Evolutionary conservation across 2,113 vertebrate genomes (phyloP).

Genomic region (Pycnonotus jocosus): DNA sequence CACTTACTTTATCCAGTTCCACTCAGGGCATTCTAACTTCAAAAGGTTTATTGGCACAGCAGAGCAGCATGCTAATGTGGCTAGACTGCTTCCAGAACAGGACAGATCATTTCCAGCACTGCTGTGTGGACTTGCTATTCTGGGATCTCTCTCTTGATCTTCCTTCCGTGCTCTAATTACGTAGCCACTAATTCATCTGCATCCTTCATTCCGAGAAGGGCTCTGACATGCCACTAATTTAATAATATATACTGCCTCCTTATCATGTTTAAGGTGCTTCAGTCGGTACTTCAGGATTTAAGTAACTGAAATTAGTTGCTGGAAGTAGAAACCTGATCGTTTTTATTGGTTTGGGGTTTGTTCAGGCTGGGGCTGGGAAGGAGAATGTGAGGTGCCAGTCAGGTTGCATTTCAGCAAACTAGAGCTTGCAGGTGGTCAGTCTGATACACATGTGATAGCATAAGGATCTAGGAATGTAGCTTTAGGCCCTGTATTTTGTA

Average conservation of each 20-base stretch:
- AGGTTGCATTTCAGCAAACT: not conserved
- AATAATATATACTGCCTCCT: not conserved
- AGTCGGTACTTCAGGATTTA: not conserved
- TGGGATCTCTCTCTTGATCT: conserved; percentile 11
- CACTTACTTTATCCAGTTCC: conserved; percentile 24
- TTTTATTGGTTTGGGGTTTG: not conserved
- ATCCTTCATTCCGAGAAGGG: not conserved
- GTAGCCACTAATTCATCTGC: not conserved
- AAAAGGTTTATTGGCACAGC: conserved; percentile 22
- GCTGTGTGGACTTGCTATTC: not conserved
- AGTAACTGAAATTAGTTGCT: not conserved
- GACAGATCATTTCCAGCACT: not conserved
- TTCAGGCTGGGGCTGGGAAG: not conserved
- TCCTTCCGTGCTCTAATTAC: not conserved
- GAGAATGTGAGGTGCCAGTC: not conserved
- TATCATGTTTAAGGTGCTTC: not conserved
- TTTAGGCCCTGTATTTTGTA: not conserved
- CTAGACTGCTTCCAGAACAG: conserved; percentile 17
- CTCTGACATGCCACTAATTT: not conserved
- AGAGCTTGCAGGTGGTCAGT: not conserved
- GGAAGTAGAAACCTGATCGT: not conserved
- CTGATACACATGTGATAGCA: not conserved
- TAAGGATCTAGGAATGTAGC: not conserved
- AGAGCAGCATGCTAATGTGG: not conserved
- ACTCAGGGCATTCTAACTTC: not conserved